A percentile compares a stretch with the other conserved stretches of the same genome.
Evolutionary conservation across 2,888 invertebrate species (phyloP).

Genomic region (Drosophila seclusa): DNA sequence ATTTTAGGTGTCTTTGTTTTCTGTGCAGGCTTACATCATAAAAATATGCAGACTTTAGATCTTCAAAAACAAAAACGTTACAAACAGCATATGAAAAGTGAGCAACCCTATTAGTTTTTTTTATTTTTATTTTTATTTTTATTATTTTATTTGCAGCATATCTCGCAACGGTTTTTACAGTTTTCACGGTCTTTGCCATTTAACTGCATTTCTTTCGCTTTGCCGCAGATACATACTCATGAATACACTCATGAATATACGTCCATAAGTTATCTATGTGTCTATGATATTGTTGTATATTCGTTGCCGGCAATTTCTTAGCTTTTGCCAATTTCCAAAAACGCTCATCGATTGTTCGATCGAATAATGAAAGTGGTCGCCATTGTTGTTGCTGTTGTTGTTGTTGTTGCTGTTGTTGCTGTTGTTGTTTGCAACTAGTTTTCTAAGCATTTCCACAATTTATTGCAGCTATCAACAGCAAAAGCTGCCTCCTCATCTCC

Average conservation of each 20-base stretch:
- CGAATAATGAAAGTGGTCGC: conserved; percentile 71
- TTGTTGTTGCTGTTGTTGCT: conserved; percentile 3
- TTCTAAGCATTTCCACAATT: conserved; percentile 46
- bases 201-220: conserved; percentile 41
- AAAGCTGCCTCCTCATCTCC: neutral
- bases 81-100: neutral
- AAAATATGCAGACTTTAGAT: neutral
- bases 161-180: conserved; percentile 16
- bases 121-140: neutral
- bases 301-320: conserved; percentile 52
- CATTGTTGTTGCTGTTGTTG: conserved; percentile 11
- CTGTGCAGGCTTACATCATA: neutral
- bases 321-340: conserved; percentile 60
- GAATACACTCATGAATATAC: conserved; percentile 6
- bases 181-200: conserved; percentile 64
- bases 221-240: conserved; percentile 18
- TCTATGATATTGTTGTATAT: conserved; percentile 21
- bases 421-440: conserved; percentile 50
- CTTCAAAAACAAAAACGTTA: neutral
- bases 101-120: conserved; percentile 1
- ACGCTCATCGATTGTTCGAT: conserved; percentile 65
- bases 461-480: conserved; percentile 14
- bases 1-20: neutral
- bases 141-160: conserved; percentile 7
- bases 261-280: neutral